phyloP scores from a whole-genome alignment of 37 sponge, comb jelly and placozoan species.

The Tethya wilhelma region DNA sequence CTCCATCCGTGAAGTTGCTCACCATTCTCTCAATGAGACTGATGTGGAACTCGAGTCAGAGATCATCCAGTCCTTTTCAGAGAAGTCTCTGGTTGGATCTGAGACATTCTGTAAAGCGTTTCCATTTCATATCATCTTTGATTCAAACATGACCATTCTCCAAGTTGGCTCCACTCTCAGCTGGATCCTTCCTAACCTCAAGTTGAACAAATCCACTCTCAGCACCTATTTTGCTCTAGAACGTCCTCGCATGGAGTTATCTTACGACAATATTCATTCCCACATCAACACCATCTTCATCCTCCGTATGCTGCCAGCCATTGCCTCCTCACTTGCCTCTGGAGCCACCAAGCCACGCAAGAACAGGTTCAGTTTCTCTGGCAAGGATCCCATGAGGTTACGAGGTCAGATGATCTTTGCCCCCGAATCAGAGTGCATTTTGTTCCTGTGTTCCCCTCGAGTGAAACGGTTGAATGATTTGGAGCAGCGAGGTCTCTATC shows the following conservation, averaged over 20 bases:
- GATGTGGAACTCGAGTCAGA: neutral
- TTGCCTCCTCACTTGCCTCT: neutral
- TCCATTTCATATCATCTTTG: slow-evolving; percentile 88
- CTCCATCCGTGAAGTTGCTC: slow-evolving; percentile 45
- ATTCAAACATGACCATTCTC: slow-evolving; percentile 52
- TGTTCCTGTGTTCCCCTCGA: slow-evolving; percentile 90
- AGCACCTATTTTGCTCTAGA: slow-evolving; percentile 55
- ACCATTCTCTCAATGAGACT: neutral
- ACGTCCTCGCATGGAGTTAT: slow-evolving; percentile 67
- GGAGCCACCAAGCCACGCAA: neutral
- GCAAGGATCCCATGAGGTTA: slow-evolving; percentile 65
- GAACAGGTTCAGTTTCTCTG: neutral
- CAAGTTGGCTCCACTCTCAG: slow-evolving; percentile 70
- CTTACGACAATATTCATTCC: slow-evolving; percentile 59
- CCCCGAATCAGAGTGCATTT: slow-evolving; percentile 61
- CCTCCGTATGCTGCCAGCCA: slow-evolving; percentile 41
- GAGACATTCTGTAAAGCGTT: slow-evolving; percentile 79
- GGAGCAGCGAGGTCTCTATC: slow-evolving; percentile 72
- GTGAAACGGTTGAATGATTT: slow-evolving; percentile 79
- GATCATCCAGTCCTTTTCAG: neutral
- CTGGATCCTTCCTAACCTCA: slow-evolving; percentile 37
- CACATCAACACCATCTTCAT: slow-evolving; percentile 89
- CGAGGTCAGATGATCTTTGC: slow-evolving; percentile 89
- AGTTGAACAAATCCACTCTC: slow-evolving; percentile 26
- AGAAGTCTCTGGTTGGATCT: slow-evolving; percentile 39